phyloP scores from a whole-genome alignment of 1,140 invertebrate species.

The Meteorus sp. region DNA sequence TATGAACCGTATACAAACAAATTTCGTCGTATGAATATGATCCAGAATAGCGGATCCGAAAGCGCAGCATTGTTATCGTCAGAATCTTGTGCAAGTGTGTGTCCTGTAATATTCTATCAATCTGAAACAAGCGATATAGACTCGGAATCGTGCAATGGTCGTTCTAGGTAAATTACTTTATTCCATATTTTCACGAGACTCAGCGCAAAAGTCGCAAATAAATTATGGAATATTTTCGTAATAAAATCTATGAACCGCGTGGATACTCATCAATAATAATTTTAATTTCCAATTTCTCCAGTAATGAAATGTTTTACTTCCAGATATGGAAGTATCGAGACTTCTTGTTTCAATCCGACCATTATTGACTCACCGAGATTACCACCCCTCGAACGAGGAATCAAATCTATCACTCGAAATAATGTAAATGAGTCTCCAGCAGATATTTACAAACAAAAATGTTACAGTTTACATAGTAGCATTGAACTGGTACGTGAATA shows the following conservation, averaged over 20 bases:
- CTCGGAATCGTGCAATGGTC: slow-evolving; percentile 13
- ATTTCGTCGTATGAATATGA: no score
- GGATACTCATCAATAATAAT: no score
- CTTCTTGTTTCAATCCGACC: slow-evolving; percentile 31
- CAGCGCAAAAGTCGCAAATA: slow-evolving; percentile 1
- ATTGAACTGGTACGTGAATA: slow-evolving; percentile 33
- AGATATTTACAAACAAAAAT: slow-evolving; percentile 30
- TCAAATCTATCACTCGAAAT: slow-evolving; percentile 16
- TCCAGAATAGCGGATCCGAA: slow-evolving; percentile 40
- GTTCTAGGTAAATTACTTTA: slow-evolving; percentile 29
- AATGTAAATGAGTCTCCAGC: slow-evolving; percentile 6
- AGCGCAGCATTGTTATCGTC: slow-evolving; percentile 40
- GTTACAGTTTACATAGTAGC: slow-evolving; percentile 33
- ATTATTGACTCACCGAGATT: slow-evolving; percentile 29
- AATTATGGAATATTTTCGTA: no score
- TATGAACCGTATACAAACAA: no score
- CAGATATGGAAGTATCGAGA: slow-evolving; percentile 36
- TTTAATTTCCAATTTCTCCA: no score
- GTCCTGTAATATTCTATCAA: slow-evolving; percentile 33
- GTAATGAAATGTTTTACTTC: slow-evolving; percentile 10
- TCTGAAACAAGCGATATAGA: slow-evolving; percentile 43
- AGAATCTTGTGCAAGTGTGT: slow-evolving; percentile 31
- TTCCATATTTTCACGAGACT: background rate
- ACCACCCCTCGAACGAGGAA: slow-evolving; percentile 27
- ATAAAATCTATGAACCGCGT: no score